phyloP scores from a whole-genome alignment of 2,113 vertebrate genomes.

The Nycticorax nycticorax region DNA sequence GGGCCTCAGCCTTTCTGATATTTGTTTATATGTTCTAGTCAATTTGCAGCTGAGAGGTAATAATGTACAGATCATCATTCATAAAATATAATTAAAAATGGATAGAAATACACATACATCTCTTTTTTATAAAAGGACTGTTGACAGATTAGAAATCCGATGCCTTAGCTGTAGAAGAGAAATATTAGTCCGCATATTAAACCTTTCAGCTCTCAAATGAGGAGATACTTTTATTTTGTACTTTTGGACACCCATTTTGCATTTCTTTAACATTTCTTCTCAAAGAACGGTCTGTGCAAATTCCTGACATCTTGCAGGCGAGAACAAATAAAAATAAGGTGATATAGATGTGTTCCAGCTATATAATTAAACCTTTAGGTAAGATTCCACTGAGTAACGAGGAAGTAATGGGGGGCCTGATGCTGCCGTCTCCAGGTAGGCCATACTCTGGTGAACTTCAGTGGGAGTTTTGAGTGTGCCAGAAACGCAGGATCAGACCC shows the following conservation, averaged over 20 bases:
- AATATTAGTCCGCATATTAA: constrained; percentile 34
- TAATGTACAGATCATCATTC: constrained; percentile 25
- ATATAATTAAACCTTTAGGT: not conserved
- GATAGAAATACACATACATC: constrained; percentile 9
- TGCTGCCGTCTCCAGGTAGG: not conserved
- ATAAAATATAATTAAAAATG: constrained; percentile 24
- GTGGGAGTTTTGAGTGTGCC: not conserved
- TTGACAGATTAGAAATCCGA: constrained; percentile 31
- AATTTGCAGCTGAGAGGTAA: constrained; percentile 7
- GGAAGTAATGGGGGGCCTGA: not conserved
- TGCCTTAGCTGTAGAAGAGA: constrained; percentile 17
- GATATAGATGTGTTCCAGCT: not conserved
- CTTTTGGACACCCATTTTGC: not conserved
- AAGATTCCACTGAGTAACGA: not conserved
- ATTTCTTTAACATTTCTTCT: not conserved
- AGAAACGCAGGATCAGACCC: not conserved
- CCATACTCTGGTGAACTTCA: not conserved
- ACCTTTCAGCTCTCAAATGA: constrained; percentile 18
- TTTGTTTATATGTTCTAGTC: not conserved
- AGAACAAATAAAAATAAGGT: not conserved
- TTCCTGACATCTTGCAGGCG: not conserved
- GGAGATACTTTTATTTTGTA: constrained; percentile 14
- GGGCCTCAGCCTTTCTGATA: not conserved
- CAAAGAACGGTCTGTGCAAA: not conserved
- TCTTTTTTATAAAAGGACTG: not conserved